Conservation (phyloP, 1,140 invertebrate genomes). For the Cyclargus thomasi region DNA sequence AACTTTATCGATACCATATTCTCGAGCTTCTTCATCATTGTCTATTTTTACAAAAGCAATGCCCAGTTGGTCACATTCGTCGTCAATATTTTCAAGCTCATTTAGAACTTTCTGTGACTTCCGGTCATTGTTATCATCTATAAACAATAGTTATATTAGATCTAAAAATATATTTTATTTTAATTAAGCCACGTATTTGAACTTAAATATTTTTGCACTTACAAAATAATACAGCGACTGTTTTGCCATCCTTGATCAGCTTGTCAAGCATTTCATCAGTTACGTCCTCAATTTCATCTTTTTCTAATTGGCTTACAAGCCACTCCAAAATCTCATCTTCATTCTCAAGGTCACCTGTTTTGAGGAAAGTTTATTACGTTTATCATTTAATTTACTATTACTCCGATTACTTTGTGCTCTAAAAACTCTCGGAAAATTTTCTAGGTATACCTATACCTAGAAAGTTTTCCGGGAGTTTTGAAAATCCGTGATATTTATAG, state of each 20-base stretch:
- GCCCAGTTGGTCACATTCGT: constrained; percentile 91
- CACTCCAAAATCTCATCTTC: constrained; percentile 94
- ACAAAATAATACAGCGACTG: constrained; percentile 94
- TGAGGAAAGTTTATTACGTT: neutral
- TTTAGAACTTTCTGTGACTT: constrained; percentile 90
- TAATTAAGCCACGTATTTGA: neutral
- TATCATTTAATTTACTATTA: neutral
- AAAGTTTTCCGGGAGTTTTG: no score
- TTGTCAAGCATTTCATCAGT: constrained; percentile 95
- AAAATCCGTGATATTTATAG: no score
- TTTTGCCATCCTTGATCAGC: constrained; percentile 91
- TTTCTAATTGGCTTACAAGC: constrained; percentile 89
- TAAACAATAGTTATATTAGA: constrained; percentile 20
- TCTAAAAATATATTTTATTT: neutral
- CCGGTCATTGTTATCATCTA: constrained; percentile 93
- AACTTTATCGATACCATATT: constrained; percentile 92
- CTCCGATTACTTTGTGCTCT: no score
- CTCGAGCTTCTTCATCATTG: constrained; percentile 90
- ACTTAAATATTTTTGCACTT: constrained; percentile 66
- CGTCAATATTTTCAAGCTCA: constrained; percentile 96
- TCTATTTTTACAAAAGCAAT: constrained; percentile 95
- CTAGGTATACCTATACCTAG: no score
- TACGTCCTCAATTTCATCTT: constrained; percentile 96
- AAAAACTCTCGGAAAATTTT: no score
- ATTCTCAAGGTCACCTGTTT: constrained; percentile 88